These are phyloP conservation scores for Tetramorium bicarinatum DNA, from an alignment of 2,888 invertebrate species.

Conservation along the genomic window DNA sequence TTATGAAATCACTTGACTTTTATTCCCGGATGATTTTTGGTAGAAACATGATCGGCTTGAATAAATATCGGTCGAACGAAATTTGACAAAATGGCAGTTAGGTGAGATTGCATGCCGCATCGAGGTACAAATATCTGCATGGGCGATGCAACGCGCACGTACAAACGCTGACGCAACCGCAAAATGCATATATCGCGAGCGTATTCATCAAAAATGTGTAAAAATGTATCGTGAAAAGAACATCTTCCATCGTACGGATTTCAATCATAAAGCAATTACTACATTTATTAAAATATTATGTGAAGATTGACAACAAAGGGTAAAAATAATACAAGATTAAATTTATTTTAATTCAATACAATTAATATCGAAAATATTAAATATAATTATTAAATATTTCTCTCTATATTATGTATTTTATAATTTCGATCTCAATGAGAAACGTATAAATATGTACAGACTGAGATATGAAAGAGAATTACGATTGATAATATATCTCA, in stretches of 20 bases:
- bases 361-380: not conserved
- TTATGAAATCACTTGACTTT: not conserved
- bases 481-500: not conserved
- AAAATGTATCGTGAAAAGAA: conserved; percentile 38
- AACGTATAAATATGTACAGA: not conserved
- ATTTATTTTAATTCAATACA: not conserved
- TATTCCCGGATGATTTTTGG: not conserved
- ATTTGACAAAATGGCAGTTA: conserved; percentile 31
- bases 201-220: conserved; percentile 50
- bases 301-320: not conserved
- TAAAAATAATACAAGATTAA: not conserved
- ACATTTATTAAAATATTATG: not conserved
- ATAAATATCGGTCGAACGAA: conserved; percentile 46
- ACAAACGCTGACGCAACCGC: conserved; percentile 38
- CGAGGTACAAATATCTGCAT: conserved; percentile 58
- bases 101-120: conserved; percentile 54
- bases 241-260: conserved; percentile 8
- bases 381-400: not conserved
- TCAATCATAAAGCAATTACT: not conserved
- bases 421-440: conserved; percentile 1
- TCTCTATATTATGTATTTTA: not conserved
- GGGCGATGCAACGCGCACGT: conserved; percentile 20
- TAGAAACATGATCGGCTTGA: not conserved
- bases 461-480: not conserved
- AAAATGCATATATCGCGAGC: conserved; percentile 32